Evolutionary conservation across 2,888 invertebrate species (phyloP), one percentile per base, ranked within the genome.

Genomic region (Rhingia rostrata): DNA sequence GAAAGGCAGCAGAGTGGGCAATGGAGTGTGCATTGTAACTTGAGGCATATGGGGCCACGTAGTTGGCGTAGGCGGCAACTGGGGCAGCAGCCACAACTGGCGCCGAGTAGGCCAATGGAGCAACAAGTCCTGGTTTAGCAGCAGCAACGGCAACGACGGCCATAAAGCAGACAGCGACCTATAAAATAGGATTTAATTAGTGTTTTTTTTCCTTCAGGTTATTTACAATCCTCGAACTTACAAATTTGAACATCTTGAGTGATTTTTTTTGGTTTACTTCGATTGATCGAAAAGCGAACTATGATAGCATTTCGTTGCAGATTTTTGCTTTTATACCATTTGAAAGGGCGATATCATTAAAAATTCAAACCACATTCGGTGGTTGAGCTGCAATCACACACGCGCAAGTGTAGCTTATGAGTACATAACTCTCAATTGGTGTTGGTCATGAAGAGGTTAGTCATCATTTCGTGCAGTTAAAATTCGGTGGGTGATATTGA

Each of bases 41-140:
- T 58, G 92, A 89, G 4, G 94, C 90, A 1, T 93, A 93, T 94
- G 9, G 94, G 93, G 90, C 94, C 94, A 79, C 60, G 14, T 83
- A 83, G 67, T 83, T 77, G 39, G 82, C 86, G 9, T 83, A 83
- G 5, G 83, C 83, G 35, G 75, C 75, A 51, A 74, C 47, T 66
- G 82, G 82, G 4, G 86, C 86, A 37, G 81, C 75, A 37, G 83
- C 64, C 22, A 84, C 10, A 30, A 22, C 22, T 22, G 81, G 86
- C 14, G 86, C 67, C 56, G 86, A 86, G 39, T 85, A 86, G 0
- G 89, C 87, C 83, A 91, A 89, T 33, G 87, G 87, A 9, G 78
- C 75, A 30, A 81, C 37, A 51, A 86, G 9, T 51, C 79, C 84
- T 77, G 87, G 86, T 41, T 86, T 87, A 56, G 86, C 87, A 6